Evolutionary conservation across 2,888 invertebrate genomes (phyloP).

Genomic region (Itoplectis maculator): DNA sequence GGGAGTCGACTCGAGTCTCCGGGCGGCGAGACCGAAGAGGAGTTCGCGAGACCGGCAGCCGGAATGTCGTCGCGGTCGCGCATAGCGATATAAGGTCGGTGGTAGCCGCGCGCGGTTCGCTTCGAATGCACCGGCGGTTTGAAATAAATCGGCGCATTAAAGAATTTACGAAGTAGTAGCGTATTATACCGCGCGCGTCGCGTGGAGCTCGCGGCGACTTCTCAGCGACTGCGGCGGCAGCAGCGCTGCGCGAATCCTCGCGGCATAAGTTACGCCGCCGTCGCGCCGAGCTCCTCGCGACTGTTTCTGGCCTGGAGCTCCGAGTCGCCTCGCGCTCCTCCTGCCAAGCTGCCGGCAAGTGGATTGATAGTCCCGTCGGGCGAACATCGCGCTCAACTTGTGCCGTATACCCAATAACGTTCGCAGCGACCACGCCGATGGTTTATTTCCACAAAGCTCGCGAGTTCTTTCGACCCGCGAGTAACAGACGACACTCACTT

Average conservation of each 20-base stretch:
- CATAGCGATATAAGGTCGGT: slow-evolving; percentile 52
- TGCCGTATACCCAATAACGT: slow-evolving; percentile 41
- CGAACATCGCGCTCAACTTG: slow-evolving; percentile 52
- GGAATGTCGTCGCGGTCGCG: slow-evolving; percentile 58
- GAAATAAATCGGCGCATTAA: slow-evolving; percentile 74
- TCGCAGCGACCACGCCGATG: neutral
- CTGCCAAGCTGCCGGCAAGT: slow-evolving; percentile 29
- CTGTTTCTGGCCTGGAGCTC: slow-evolving; percentile 52
- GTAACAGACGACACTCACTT: slow-evolving; percentile 31
- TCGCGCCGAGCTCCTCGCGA: slow-evolving; percentile 44
- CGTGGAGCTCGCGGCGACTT: slow-evolving; percentile 43
- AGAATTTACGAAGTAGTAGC: slow-evolving; percentile 72
- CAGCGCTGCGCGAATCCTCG: slow-evolving; percentile 10
- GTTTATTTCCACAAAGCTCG: slow-evolving; percentile 42
- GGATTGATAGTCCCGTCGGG: slow-evolving; percentile 66
- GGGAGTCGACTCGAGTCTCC: slow-evolving; percentile 2
- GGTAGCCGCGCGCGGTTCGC: slow-evolving; percentile 50
- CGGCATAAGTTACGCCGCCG: slow-evolving; percentile 65
- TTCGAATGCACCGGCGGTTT: slow-evolving; percentile 61
- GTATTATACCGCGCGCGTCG: slow-evolving; percentile 51
- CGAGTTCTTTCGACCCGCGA: neutral
- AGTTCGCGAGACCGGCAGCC: slow-evolving; percentile 44
- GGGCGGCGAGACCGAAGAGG: slow-evolving; percentile 17
- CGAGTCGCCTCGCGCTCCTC: slow-evolving; percentile 35
- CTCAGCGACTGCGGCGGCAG: slow-evolving; percentile 27